Evolutionary conservation across 2,113 vertebrate genomes (phyloP).

Genomic region (Nothobranchius furzeri): DNA sequence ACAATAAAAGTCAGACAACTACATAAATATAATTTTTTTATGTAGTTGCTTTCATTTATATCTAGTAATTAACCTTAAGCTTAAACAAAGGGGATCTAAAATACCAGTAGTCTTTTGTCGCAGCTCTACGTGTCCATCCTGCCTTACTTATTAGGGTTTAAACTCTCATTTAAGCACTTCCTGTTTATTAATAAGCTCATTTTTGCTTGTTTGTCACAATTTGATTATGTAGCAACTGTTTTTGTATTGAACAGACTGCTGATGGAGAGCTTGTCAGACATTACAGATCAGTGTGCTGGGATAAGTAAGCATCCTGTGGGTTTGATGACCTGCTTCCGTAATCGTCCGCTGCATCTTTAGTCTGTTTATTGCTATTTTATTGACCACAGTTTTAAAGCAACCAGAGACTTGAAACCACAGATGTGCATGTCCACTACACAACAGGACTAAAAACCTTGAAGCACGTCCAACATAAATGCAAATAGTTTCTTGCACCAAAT

Average conservation of each 20-base stretch:
- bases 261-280: slow-evolving; percentile 30
- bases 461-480: slow-evolving; percentile 72
- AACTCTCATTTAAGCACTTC: slow-evolving; percentile 71
- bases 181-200: slow-evolving; percentile 68
- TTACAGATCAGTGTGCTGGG: slow-evolving; percentile 24
- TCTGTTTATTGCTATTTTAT: too few relatives aligned
- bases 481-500: slow-evolving; percentile 81
- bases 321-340: slow-evolving; percentile 5
- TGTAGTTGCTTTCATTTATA: slow-evolving; percentile 22
- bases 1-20: background rate
- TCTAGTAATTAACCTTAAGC: slow-evolving; percentile 41
- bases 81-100: slow-evolving; percentile 1
- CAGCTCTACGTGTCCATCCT: slow-evolving; percentile 35
- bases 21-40: slow-evolving; percentile 15
- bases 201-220: slow-evolving; percentile 32
- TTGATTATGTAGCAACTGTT: slow-evolving; percentile 20
- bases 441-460: slow-evolving; percentile 51
- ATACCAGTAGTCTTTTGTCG: slow-evolving; percentile 1
- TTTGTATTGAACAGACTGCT: slow-evolving; percentile 16
- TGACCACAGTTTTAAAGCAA: slow-evolving; percentile 3
- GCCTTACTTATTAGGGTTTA: slow-evolving; percentile 29
- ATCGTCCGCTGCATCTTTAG: background rate
- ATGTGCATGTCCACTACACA: slow-evolving; percentile 34
- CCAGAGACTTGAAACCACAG: slow-evolving; percentile 31
- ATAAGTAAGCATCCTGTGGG: slow-evolving; percentile 20